A percentile compares a stretch with the other conserved stretches of the same genome.
Evolutionary conservation across 2,113 vertebrate species (phyloP).

Genomic region (Oreochromis tanganicae): DNA sequence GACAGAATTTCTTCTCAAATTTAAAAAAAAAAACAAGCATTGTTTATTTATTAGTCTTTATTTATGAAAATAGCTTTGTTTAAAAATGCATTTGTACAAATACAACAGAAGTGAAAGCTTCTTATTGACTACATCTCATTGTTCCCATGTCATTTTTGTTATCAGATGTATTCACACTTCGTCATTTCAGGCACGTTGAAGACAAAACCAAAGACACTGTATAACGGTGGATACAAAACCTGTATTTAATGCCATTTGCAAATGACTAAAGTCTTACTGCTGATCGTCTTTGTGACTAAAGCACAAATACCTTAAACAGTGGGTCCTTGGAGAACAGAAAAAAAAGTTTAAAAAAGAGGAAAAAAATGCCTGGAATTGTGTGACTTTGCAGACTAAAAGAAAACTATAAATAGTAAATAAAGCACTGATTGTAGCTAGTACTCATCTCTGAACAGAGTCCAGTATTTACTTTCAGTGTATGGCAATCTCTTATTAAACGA

Average conservation of each 20-base stretch:
- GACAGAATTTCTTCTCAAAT: background rate
- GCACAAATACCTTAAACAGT: background rate
- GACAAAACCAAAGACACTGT: background rate
- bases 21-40: constrained; percentile 18
- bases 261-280: background rate
- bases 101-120: background rate
- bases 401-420: background rate
- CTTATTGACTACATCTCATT: background rate
- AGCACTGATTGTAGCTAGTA: background rate
- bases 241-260: background rate
- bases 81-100: constrained; percentile 31
- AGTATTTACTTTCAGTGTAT: background rate
- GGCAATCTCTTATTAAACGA: background rate
- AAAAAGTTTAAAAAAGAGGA: background rate
- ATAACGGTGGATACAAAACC: background rate
- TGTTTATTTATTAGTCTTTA: constrained; percentile 27
- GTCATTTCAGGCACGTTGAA: constrained; percentile 51
- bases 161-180: background rate
- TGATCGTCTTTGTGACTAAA: background rate
- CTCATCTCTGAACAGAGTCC: background rate
- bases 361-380: background rate
- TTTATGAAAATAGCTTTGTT: constrained; percentile 59
- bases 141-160: constrained; percentile 1
- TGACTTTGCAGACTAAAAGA: background rate
- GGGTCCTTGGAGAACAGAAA: background rate